Evolutionary conservation across 2,888 invertebrate genomes (phyloP), one percentile per base, ranked within the genome.

Genomic region (Nephrotoma appendiculata): DNA sequence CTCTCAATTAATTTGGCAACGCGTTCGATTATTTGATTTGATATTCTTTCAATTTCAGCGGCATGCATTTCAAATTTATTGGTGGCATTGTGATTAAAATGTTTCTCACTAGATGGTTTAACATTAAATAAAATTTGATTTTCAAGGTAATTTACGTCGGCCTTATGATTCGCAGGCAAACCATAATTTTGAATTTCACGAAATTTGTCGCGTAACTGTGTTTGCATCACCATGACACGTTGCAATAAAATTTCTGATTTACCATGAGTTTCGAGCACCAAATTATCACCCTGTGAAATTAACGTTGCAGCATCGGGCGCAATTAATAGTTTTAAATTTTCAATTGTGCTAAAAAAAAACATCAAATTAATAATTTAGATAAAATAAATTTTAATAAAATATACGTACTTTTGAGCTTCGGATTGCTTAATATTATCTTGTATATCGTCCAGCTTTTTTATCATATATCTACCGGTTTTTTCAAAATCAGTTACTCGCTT

Each of bases 301-400:
- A 96, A 92, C 87, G 94, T 94, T 6, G 96, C 96, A 87, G 96
- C 96, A 90, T 95, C 96, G 2, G 95, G 95, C 11, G 96, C 96
- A 88, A 96, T 91, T 1, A 90, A 87, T 87, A 92, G 89, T 86
- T 91, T 90, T 9, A 92, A 88, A 87, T 92, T 91, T 88, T 92
- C 92, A 87, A 90, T 88, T 15, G 88, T 89, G 86, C 92, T 92
- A 57, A 83, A 71, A 42, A 52, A 44, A 86, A 11, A 19, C 15
- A 15, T 43, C 6, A 57, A 57, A 15, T 57, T 15, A 57, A 57
- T 15, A 1, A 42, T 43, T 15, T 42, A 42, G 12, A 19, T 44
- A 43, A 44, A 6, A 5, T 44, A 44, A 19, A 19, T 44, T 5
- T 15, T 15, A 6, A 31, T 31, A 9, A 31, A 11, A 71, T 71